Evolutionary conservation across 2,888 invertebrate species (phyloP).

Genomic region (Caenorhabditis afra): DNA sequence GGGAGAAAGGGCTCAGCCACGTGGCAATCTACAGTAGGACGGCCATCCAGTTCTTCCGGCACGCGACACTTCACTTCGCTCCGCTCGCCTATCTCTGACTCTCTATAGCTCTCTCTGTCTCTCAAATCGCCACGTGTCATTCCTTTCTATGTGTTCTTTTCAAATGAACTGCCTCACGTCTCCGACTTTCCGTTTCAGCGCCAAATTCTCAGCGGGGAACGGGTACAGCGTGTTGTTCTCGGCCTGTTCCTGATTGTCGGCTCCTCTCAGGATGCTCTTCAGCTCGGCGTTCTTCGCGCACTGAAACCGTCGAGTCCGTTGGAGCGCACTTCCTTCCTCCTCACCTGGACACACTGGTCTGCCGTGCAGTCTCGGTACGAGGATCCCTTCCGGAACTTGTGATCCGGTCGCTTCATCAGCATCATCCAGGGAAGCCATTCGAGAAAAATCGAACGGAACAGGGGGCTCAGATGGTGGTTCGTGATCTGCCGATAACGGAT

Average conservation of each 20-base stretch:
- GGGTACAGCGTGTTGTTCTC: constrained; percentile 42
- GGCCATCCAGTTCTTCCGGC: constrained; percentile 34
- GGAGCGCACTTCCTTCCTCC: too few relatives aligned
- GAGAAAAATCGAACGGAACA: constrained; percentile 69
- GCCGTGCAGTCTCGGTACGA: constrained; percentile 31
- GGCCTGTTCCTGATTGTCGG: constrained; percentile 28
- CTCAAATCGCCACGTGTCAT: not conserved
- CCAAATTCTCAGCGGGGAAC: constrained; percentile 53
- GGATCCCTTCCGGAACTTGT: constrained; percentile 53
- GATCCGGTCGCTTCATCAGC: constrained; percentile 70
- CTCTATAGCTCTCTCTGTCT: constrained; percentile 3
- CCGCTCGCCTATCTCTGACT: constrained; percentile 15
- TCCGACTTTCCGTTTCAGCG: constrained; percentile 64
- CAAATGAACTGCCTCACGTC: constrained; percentile 43
- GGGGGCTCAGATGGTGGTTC: constrained; percentile 67
- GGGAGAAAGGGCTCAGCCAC: constrained; percentile 11
- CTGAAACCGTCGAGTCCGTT: constrained; percentile 12
- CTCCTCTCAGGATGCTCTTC: constrained; percentile 50
- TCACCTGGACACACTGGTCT: constrained; percentile 62
- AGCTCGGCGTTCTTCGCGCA: constrained; percentile 53
- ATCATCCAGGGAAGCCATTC: constrained; percentile 73
- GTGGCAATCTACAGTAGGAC: constrained; percentile 48
- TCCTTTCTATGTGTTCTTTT: not conserved
- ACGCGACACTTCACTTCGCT: constrained; percentile 28
- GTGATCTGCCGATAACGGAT: constrained; percentile 72